These are phyloP conservation scores for Trematomus bernacchii DNA, from an alignment of 2,797 vertebrate genomes.

Conservation along the genomic window DNA sequence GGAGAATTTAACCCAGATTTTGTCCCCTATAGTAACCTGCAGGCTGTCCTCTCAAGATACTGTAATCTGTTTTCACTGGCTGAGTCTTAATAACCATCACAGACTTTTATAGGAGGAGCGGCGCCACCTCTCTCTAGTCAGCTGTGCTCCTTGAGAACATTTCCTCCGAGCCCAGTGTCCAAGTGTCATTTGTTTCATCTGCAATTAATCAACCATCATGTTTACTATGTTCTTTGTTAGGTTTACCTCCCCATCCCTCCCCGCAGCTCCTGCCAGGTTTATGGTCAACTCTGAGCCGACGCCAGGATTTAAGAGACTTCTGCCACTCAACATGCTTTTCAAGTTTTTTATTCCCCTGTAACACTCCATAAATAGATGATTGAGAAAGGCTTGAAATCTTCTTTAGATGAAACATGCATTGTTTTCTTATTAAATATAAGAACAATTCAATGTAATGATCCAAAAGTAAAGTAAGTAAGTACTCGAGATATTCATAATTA, in stretches of 20 bases:
- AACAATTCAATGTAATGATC: background rate
- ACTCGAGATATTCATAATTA: background rate
- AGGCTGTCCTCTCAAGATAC: conserved; percentile 53
- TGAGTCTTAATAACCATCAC: conserved; percentile 61
- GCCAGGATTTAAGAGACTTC: conserved; percentile 79
- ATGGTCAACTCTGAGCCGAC: conserved; percentile 74
- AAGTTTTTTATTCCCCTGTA: conserved; percentile 70
- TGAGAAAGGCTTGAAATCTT: conserved; percentile 47
- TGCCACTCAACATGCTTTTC: conserved; percentile 75
- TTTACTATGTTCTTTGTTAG: conserved; percentile 76
- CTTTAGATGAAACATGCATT: conserved; percentile 16
- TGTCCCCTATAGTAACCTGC: conserved; percentile 25
- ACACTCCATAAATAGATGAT: conserved; percentile 74
- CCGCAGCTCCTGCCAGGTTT: conserved; percentile 79
- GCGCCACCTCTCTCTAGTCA: conserved; percentile 76
- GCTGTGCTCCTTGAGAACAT: conserved; percentile 53
- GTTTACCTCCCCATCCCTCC: conserved; percentile 63
- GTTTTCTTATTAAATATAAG: conserved; percentile 3
- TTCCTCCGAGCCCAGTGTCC: conserved; percentile 58
- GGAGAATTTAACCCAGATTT: conserved; percentile 16
- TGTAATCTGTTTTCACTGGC: conserved; percentile 57
- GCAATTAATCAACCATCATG: conserved; percentile 82
- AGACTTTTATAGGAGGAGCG: conserved; percentile 76
- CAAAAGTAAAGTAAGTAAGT: background rate
- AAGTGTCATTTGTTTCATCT: conserved; percentile 81